A percentile compares a stretch with the other conserved stretches of the same genome.
These are phyloP conservation scores for Serinus canaria DNA, from an alignment of 2,113 vertebrate genomes.

Conservation along the genomic window DNA sequence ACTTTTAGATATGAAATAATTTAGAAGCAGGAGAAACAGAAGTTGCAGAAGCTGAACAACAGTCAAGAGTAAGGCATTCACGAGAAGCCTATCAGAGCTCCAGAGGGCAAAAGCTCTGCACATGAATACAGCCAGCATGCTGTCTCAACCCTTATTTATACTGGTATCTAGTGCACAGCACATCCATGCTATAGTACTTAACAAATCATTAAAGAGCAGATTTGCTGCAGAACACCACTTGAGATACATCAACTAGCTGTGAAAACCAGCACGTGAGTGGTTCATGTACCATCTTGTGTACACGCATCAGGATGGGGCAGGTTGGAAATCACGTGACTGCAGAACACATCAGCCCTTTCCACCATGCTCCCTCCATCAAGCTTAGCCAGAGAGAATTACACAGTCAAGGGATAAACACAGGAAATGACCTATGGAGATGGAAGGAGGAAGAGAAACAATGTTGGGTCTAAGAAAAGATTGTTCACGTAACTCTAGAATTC, in stretches of 20 bases:
- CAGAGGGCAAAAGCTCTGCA: background rate
- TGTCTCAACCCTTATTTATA: background rate
- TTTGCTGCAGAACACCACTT: background rate
- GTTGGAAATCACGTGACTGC: background rate
- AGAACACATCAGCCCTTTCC: background rate
- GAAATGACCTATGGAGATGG: background rate
- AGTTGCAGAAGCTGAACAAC: background rate
- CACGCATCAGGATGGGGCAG: background rate
- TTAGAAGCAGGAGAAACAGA: background rate
- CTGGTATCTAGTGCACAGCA: background rate
- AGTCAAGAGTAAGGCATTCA: background rate
- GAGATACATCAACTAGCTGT: background rate
- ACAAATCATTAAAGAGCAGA: background rate
- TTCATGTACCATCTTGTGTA: accelerated
- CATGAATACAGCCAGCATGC: background rate
- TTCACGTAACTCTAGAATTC: background rate
- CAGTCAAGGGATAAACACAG: background rate
- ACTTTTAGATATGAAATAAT: background rate
- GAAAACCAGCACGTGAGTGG: background rate
- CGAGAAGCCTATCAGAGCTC: background rate
- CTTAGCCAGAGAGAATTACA: background rate
- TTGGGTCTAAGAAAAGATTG: background rate
- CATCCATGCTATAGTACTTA: accelerated
- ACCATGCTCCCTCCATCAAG: accelerated
- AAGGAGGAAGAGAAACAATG: background rate